Evolutionary conservation across 64 coral and sea anemone genomes (phyloP), one percentile per base, ranked within the genome.

Genomic region (Actinia tenebrosa): DNA sequence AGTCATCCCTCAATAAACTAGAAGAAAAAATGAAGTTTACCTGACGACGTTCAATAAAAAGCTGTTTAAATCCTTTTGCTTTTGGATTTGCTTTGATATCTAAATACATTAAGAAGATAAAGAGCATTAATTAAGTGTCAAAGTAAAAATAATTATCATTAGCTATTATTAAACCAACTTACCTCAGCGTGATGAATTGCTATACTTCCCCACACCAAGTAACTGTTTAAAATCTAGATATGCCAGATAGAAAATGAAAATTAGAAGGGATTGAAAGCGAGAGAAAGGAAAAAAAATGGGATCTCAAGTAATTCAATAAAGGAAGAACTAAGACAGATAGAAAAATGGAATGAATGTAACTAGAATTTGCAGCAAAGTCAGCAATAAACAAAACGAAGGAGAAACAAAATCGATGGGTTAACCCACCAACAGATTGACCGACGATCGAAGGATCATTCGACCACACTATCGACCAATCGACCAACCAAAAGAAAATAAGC

Each of bases 101-200:
- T 99, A 86, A 87, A 75, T 3, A 46, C 18, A 75, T 10, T 16
- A 58, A 16, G 27, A 75, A 30, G 42, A 75, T 14, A 75, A 8
- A 20, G 5, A 66, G 63, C 63, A 66, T 66, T 20, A 66, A 66
- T n/a, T 15, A 61, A 61, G 13, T 15, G 5, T 61, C 11, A 10
- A 69, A 69, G 22, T 10, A 69, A 69, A 20, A 69, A 37, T 37
- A 37, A 37, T 37, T 0, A 37, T 37, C 1, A 37, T 37, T 37
- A 37, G 30, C 30, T 37, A 37, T 37, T 37, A 37, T 37, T 8
- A 71, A n/a, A n/a, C 11, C 9, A 10, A 78, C 84, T 42, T 78
- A 95, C 96, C 90, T 98, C 93, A 26, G 96, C 96, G 27, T 98
- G 93, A 64, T 98, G 93, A 43, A 98, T 98, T 1, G 96, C 93